Evolutionary conservation across 1,140 invertebrate species (phyloP).

Genomic region (Dendroctonus valens): DNA sequence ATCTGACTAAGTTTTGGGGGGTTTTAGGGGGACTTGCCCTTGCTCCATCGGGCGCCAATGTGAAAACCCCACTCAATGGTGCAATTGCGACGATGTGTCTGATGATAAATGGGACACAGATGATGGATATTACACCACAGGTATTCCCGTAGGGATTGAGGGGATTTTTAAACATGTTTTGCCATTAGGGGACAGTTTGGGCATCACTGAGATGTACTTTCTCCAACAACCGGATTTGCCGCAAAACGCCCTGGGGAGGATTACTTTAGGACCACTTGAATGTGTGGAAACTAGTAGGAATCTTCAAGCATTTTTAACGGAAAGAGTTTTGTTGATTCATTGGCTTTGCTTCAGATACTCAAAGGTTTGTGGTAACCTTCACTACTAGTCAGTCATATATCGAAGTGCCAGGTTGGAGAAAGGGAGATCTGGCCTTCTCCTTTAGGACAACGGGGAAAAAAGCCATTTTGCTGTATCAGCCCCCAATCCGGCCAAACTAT

Average conservation of each 20-base stretch:
- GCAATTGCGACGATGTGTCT: slow-evolving; percentile 81
- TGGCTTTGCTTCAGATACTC: slow-evolving; percentile 65
- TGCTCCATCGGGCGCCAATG: slow-evolving; percentile 75
- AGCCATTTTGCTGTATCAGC: slow-evolving; percentile 87
- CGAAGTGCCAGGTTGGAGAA: slow-evolving; percentile 87
- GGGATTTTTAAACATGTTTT: neutral
- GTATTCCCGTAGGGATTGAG: slow-evolving; percentile 44
- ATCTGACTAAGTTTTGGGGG: too few relatives aligned
- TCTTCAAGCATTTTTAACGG: neutral
- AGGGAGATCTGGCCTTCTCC: slow-evolving; percentile 88
- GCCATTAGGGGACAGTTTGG: slow-evolving; percentile 60
- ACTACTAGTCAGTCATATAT: slow-evolving; percentile 89
- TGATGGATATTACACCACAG: slow-evolving; percentile 76
- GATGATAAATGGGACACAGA: slow-evolving; percentile 85
- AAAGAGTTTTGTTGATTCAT: slow-evolving; percentile 3
- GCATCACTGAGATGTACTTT: slow-evolving; percentile 88
- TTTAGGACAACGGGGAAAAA: slow-evolving; percentile 88
- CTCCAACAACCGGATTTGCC: slow-evolving; percentile 80
- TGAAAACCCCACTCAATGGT: slow-evolving; percentile 74
- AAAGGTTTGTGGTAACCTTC: slow-evolving; percentile 90
- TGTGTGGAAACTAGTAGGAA: slow-evolving; percentile 89
- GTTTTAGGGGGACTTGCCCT: slow-evolving; percentile 62
- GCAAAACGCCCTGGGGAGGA: slow-evolving; percentile 77
- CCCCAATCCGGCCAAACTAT: slow-evolving; percentile 81
- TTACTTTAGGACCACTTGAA: slow-evolving; percentile 85